Evolutionary conservation across 2,113 vertebrate genomes (phyloP).

Genomic region (Sterrhoptilus dennistouni): DNA sequence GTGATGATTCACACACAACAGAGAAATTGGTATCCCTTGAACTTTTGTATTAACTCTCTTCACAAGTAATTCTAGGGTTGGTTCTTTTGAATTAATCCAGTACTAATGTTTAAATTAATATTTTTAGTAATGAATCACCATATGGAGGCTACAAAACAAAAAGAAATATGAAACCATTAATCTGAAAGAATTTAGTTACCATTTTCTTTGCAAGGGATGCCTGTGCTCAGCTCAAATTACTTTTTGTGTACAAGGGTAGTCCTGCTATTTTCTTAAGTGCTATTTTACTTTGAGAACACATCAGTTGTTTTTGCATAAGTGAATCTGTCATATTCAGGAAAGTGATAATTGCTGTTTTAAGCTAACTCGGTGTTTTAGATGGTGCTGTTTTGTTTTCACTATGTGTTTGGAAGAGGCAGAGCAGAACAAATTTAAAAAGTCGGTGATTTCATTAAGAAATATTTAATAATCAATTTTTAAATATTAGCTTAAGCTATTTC

Average conservation of each 20-base stretch:
- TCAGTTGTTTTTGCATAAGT: neutral
- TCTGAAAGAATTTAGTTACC: constrained; percentile 14
- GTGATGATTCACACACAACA: neutral
- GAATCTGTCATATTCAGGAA: neutral
- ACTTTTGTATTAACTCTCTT: constrained; percentile 5
- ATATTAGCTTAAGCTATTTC: neutral
- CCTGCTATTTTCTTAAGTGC: constrained; percentile 30
- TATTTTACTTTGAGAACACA: constrained; percentile 25
- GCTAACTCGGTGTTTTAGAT: neutral
- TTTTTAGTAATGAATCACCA: constrained; percentile 1
- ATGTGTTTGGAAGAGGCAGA: neutral
- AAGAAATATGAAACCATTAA: neutral
- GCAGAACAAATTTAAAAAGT: neutral
- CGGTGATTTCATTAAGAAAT: neutral
- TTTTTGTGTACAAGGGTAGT: constrained; percentile 22
- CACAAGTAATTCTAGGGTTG: neutral
- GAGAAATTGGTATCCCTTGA: neutral
- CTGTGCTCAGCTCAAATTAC: constrained; percentile 4
- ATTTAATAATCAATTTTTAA: neutral
- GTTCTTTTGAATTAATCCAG: neutral
- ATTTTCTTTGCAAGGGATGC: constrained; percentile 7
- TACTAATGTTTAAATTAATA: constrained; percentile 11
- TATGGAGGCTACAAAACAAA: constrained; percentile 2
- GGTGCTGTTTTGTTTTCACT: neutral
- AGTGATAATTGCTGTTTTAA: neutral